phyloP scores from a whole-genome alignment of 1,140 invertebrate species.

The Chrysomallon squamiferum region DNA sequence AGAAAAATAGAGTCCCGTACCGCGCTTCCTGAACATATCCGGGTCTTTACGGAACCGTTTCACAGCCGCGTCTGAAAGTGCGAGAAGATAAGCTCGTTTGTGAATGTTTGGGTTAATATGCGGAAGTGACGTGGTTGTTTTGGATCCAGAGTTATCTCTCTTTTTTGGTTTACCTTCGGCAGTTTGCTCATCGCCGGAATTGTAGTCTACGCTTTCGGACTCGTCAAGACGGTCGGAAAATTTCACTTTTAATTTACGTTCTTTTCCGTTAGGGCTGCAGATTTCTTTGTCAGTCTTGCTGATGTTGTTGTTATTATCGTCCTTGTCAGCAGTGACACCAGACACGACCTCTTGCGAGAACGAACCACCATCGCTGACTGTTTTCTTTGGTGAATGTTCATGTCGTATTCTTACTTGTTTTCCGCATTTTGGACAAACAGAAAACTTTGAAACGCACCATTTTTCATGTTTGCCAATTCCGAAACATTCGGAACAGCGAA shows the following conservation, averaged over 20 bases:
- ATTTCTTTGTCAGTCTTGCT: too few species aligned
- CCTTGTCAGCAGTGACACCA: too few species aligned
- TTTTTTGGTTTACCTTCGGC: too few species aligned
- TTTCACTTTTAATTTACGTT: too few species aligned
- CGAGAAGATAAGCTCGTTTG: constrained; percentile 14
- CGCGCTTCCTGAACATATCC: background rate
- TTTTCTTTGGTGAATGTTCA: background rate
- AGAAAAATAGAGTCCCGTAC: constrained; percentile 9
- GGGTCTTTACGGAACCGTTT: background rate
- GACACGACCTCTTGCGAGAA: background rate
- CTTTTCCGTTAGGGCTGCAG: too few species aligned
- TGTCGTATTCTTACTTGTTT: background rate
- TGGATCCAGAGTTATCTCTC: background rate
- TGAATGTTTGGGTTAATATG: constrained; percentile 9
- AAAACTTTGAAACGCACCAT: background rate
- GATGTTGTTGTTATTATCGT: too few species aligned
- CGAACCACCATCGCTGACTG: background rate
- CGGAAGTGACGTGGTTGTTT: background rate
- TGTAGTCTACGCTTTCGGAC: too few species aligned
- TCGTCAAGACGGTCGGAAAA: too few species aligned
- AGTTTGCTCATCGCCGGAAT: too few species aligned
- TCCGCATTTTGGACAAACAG: background rate
- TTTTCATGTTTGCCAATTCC: background rate
- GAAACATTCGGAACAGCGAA: background rate
- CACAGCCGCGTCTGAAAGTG: constrained; percentile 2